A percentile compares a stretch with the other conserved stretches of the same genome.
These are phyloP conservation scores for Noctua janthina DNA, from an alignment of 2,888 invertebrate genomes.

Conservation along the genomic window DNA sequence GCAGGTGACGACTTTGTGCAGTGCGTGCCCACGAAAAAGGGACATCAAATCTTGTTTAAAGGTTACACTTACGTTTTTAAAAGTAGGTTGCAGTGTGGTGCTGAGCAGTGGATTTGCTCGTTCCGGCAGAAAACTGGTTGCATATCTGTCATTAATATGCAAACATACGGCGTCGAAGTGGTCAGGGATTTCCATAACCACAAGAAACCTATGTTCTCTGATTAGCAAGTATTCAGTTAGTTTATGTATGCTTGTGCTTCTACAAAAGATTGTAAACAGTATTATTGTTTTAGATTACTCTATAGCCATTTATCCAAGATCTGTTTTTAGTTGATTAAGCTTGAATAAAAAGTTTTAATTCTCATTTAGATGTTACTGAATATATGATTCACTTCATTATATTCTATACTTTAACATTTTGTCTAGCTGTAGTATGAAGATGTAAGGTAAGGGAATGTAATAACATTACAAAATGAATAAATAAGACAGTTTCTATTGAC, in stretches of 20 bases:
- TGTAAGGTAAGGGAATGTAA: background rate
- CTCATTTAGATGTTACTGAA: background rate
- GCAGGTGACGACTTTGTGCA: slow-evolving; percentile 86
- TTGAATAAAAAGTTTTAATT: slow-evolving; percentile 18
- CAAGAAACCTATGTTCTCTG: slow-evolving; percentile 86
- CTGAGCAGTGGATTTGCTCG: slow-evolving; percentile 87
- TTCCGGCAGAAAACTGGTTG: slow-evolving; percentile 88
- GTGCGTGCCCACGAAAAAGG: slow-evolving; percentile 87
- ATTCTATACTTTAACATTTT: background rate
- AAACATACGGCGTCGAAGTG: slow-evolving; percentile 85
- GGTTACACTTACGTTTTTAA: slow-evolving; percentile 87
- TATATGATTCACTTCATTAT: background rate
- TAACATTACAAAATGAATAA: slow-evolving; percentile 28
- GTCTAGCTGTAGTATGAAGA: background rate
- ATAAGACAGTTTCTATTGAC: slow-evolving; percentile 2
- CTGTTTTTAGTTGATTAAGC: background rate
- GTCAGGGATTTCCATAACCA: slow-evolving; percentile 87
- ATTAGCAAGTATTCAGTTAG: slow-evolving; percentile 45
- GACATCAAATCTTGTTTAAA: slow-evolving; percentile 86
- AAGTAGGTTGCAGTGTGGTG: slow-evolving; percentile 85
- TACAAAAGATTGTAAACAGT: slow-evolving; percentile 21
- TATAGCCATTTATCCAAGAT: background rate
- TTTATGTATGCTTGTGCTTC: slow-evolving; percentile 14
- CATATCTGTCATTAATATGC: slow-evolving; percentile 87
- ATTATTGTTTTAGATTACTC: background rate